phyloP scores from a whole-genome alignment of 2,113 vertebrate species.

The Colinus virginianus region DNA sequence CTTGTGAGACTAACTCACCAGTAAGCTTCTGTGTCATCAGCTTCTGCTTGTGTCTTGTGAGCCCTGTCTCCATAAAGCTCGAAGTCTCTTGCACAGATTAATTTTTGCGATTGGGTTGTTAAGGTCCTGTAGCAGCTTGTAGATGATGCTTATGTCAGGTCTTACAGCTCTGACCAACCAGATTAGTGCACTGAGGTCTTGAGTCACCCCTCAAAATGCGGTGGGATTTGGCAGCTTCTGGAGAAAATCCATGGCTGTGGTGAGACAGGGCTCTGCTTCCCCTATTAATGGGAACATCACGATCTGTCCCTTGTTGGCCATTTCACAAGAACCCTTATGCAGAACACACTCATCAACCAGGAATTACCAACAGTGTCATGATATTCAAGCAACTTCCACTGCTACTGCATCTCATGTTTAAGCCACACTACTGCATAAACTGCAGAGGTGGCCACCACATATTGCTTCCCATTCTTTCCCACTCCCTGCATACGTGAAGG shows the following conservation, averaged over 20 bases:
- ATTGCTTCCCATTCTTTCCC: not conserved
- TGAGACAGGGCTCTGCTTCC: not conserved
- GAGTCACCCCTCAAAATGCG: not conserved
- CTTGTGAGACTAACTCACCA: not conserved
- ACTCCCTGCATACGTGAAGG: not conserved
- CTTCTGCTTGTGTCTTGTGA: not conserved
- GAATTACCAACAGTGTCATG: fast-evolving
- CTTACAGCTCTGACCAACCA: not conserved
- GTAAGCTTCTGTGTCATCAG: not conserved
- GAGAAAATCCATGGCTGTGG: not conserved
- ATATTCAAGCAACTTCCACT: not conserved
- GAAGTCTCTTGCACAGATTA: not conserved
- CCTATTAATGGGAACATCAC: fast-evolving
- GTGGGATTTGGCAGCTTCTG: not conserved
- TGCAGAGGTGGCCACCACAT: too few relatives aligned
- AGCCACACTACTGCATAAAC: fast-evolving
- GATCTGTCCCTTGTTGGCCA: not conserved
- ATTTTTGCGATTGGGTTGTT: not conserved
- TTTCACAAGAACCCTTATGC: not conserved
- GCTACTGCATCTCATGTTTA: not conserved
- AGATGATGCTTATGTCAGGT: not conserved
- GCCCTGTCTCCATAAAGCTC: not conserved
- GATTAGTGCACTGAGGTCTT: not conserved
- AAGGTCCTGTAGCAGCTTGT: not conserved
- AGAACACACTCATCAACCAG: not conserved